Evolutionary conservation across 92 coral and sea anemone genomes (phyloP), one percentile per base, ranked within the genome.

Genomic region (Zoanthus solanderi): DNA sequence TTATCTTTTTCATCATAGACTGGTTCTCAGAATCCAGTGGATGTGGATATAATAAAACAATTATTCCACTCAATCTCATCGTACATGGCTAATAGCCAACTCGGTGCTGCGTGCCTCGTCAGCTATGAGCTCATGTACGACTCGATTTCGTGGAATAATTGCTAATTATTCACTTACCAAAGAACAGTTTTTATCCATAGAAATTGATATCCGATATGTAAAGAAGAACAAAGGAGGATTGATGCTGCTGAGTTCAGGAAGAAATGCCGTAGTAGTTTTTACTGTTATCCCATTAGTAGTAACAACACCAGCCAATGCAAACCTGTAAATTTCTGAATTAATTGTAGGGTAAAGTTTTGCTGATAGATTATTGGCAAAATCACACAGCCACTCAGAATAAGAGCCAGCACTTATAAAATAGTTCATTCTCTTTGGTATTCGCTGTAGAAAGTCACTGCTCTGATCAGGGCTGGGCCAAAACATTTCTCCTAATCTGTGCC

Each of bases 401-500:
- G 83, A 89, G 32, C 66, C 72, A 30, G 98, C 98, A 89, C 95
- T 91, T 23, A 91, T 87, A 75, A 97, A 97, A 87, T 92, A 90
- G 86, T 97, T 94, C 95, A 95, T 90, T 92, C 92, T 90, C 45
- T 90, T 78, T 71, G 90, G 84, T 44, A 83, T 66, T 2, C 90
- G 61, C 13, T 95, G 95, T 77, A 89, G 93, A 17, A 56, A 63
- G 37, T 88, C 87, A 57, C 68, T 67, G 34, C 89, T 89, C 52
- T 95, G 93, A 71, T 93, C 95, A 28, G 98, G 92, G 71, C 94
- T 93, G 32, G 99, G 99, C 98, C 98, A 97, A 75, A 97, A 97
- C 5, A 97, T 87, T 66, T 94, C 95, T 18, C 98, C 98, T 12
- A 89, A 93, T 45, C 87, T 87, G 85, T 95, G 98, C 11, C 99